Conservation (phyloP, 2,113 vertebrate species). For the Miniopterus natalensis region DNA sequence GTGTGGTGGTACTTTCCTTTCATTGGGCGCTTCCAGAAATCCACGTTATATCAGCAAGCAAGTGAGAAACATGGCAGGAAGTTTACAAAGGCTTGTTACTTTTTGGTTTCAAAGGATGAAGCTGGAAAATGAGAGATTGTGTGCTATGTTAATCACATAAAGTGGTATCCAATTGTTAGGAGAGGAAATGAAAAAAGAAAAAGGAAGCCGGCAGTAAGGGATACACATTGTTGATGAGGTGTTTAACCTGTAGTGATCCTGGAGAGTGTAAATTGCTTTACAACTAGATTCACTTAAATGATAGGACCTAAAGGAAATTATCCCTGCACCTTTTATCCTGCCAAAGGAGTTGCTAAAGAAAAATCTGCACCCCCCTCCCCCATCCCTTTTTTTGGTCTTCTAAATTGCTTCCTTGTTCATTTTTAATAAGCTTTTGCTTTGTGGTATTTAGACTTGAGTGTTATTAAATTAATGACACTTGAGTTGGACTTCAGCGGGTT, state of each 20-base stretch:
- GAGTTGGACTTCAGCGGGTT: constrained; percentile 55
- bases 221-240: constrained; percentile 55
- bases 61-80: constrained; percentile 28
- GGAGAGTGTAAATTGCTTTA: constrained; percentile 60
- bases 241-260: constrained; percentile 59
- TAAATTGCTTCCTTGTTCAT: constrained; percentile 22
- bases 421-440: constrained; percentile 40
- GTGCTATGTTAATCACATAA: constrained; percentile 15
- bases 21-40: constrained; percentile 2
- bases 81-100: constrained; percentile 44
- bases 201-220: neutral
- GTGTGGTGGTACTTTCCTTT: neutral
- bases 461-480: constrained; percentile 65
- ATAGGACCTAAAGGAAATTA: constrained; percentile 58
- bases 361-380: constrained; percentile 55
- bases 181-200: constrained; percentile 68
- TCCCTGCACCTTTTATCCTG: constrained; percentile 45
- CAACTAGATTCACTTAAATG: constrained; percentile 68
- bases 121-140: constrained; percentile 38
- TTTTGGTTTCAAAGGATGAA: constrained; percentile 58
- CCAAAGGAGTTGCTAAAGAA: constrained; percentile 55
- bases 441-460: constrained; percentile 61
- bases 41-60: neutral
- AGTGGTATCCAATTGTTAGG: constrained; percentile 49
- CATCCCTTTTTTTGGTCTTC: neutral